Conservation (phyloP, 2,888 invertebrate species). For the Stegana nigrithorax region DNA sequence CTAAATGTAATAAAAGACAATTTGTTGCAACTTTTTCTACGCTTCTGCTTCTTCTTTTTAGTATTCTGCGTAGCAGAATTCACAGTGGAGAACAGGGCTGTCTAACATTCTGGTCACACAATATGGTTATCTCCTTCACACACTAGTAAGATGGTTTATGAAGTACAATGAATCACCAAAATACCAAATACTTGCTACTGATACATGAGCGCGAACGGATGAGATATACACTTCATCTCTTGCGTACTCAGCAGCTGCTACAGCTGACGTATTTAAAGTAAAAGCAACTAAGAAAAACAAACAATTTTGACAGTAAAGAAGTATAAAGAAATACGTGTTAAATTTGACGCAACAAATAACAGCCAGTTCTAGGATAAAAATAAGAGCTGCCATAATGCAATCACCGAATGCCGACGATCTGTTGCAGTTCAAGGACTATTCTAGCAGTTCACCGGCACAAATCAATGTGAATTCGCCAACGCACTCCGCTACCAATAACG, state of each 20-base stretch:
- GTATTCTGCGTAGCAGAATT: too few relatives aligned
- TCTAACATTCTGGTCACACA: too few relatives aligned
- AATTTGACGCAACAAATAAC: not conserved
- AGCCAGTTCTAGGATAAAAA: not conserved
- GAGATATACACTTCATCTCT: too few relatives aligned
- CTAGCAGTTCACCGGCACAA: conserved; percentile 74
- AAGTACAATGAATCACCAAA: too few relatives aligned
- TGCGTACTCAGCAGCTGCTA: not conserved
- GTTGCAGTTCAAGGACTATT: conserved; percentile 79
- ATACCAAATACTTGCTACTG: too few relatives aligned
- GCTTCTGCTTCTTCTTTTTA: not conserved
- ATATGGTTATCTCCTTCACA: too few relatives aligned
- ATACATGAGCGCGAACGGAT: too few relatives aligned
- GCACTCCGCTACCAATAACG: conserved; percentile 43
- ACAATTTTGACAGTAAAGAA: conserved; percentile 31
- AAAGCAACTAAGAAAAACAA: conserved; percentile 30
- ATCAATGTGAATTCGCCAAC: conserved; percentile 75
- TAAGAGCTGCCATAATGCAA: conserved; percentile 40
- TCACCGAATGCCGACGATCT: conserved; percentile 70
- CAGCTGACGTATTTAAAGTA: not conserved
- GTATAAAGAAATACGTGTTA: conserved; percentile 35
- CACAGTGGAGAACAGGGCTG: too few relatives aligned
- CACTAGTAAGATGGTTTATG: too few relatives aligned
- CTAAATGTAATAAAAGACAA: not conserved
- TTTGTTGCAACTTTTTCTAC: not conserved